phyloP scores from a whole-genome alignment of 2,797 vertebrate species.

The Gorsachius magnificus region DNA sequence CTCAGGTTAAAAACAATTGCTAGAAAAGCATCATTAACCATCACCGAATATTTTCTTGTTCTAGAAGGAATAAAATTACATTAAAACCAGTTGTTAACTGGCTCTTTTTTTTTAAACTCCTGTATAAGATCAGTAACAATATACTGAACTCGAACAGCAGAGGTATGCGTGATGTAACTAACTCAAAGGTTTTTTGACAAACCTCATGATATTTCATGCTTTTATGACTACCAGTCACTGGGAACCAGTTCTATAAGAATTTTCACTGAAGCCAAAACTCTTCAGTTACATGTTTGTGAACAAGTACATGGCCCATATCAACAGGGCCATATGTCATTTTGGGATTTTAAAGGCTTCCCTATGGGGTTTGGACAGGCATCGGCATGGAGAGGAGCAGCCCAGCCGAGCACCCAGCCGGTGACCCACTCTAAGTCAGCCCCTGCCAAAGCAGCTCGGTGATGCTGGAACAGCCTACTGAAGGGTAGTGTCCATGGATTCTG shows the following conservation, averaged over 20 bases:
- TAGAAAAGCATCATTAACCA: background rate
- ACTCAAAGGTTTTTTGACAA: background rate
- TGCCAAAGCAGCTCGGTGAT: rapidly evolving
- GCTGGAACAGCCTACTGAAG: background rate
- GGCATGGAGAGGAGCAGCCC: background rate
- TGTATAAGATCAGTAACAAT: background rate
- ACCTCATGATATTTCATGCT: background rate
- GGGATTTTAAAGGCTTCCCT: background rate
- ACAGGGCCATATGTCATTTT: background rate
- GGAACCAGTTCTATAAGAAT: background rate
- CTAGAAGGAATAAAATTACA: background rate
- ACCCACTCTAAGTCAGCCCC: background rate
- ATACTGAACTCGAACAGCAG: background rate
- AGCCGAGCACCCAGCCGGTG: rapidly evolving
- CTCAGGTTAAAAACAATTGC: background rate
- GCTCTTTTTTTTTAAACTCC: background rate
- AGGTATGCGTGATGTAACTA: background rate
- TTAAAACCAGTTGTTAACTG: background rate
- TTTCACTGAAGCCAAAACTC: background rate
- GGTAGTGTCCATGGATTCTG: background rate
- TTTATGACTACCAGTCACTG: background rate
- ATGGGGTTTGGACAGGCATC: rapidly evolving
- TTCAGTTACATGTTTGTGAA: background rate
- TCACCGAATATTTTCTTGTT: background rate
- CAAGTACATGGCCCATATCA: background rate